Evolutionary conservation across 2,888 invertebrate genomes (phyloP).

Genomic region (Xanthostigma xanthostigma): DNA sequence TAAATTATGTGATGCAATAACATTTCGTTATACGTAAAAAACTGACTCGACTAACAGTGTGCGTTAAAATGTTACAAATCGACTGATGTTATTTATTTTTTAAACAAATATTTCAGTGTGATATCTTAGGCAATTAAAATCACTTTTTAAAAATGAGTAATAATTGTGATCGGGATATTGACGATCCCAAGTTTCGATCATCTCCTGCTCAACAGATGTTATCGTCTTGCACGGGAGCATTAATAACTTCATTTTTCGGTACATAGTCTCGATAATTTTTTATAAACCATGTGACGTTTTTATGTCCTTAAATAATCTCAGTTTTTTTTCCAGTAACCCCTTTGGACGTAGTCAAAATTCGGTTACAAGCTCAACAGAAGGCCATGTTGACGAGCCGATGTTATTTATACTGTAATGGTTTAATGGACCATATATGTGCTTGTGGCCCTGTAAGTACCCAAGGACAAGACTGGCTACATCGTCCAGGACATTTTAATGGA

Average conservation of each 20-base stretch:
- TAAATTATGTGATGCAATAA: too few species aligned
- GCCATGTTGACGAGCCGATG: constrained; percentile 69
- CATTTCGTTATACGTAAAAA: too few species aligned
- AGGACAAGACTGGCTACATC: constrained; percentile 39
- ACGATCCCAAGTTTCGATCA: constrained; percentile 64
- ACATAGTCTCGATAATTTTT: constrained; percentile 22
- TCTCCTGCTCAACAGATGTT: constrained; percentile 70
- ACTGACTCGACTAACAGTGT: too few species aligned
- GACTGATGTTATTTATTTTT: too few species aligned
- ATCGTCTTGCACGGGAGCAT: constrained; percentile 75
- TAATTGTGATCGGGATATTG: constrained; percentile 24
- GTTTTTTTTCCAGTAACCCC: constrained; percentile 70
- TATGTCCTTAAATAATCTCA: constrained; percentile 4
- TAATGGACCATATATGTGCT: constrained; percentile 95
- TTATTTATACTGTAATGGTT: constrained; percentile 91
- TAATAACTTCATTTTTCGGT: constrained; percentile 81
- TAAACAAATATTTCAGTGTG: too few species aligned
- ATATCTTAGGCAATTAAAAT: too few species aligned
- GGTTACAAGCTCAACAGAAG: constrained; percentile 89
- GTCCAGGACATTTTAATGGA: constrained; percentile 59
- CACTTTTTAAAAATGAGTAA: constrained; percentile 5
- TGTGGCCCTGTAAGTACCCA: constrained; percentile 39
- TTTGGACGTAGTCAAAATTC: constrained; percentile 96
- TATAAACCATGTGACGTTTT: constrained; percentile 4
- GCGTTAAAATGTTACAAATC: too few species aligned